Conservation (phyloP, 1,140 invertebrate genomes). For the Saccostrea echinata region DNA sequence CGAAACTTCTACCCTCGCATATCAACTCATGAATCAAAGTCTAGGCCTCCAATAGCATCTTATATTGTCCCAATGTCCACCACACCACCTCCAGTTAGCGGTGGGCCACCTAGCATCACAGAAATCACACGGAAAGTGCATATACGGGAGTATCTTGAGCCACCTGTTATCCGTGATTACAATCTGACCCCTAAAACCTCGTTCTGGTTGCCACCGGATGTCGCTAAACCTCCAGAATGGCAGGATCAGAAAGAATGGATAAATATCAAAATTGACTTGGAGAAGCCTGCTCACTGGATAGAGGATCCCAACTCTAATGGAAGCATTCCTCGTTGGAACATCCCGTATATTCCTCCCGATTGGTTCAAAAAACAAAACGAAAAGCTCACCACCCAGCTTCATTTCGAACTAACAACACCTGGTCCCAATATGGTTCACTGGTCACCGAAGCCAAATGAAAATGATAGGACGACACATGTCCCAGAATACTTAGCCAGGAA, state of each 20-base stretch:
- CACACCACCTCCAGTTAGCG: not conserved
- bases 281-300: slow-evolving; percentile 10
- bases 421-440: slow-evolving; percentile 2
- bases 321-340: slow-evolving; percentile 9
- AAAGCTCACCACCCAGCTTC: not conserved
- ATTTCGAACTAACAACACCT: slow-evolving; percentile 17
- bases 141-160: not conserved
- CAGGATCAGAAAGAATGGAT: slow-evolving; percentile 31
- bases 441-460: not conserved
- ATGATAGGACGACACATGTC: not conserved
- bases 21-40: not conserved
- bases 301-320: slow-evolving; percentile 13
- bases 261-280: slow-evolving; percentile 22
- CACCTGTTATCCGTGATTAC: not conserved
- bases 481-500: slow-evolving; percentile 13
- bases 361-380: slow-evolving; percentile 19
- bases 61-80: not conserved
- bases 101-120: not conserved
- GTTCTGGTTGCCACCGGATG: slow-evolving; percentile 7
- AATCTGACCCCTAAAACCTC: slow-evolving; percentile 9
- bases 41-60: not conserved
- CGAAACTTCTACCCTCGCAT: not conserved
- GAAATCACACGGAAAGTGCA: not conserved
- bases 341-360: slow-evolving; percentile 12
- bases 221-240: slow-evolving; percentile 16